A percentile compares a stretch with the other conserved stretches of the same genome.
These are phyloP conservation scores for Drosophila micromelanica DNA, from an alignment of 1,140 invertebrate species.

Conservation along the genomic window DNA sequence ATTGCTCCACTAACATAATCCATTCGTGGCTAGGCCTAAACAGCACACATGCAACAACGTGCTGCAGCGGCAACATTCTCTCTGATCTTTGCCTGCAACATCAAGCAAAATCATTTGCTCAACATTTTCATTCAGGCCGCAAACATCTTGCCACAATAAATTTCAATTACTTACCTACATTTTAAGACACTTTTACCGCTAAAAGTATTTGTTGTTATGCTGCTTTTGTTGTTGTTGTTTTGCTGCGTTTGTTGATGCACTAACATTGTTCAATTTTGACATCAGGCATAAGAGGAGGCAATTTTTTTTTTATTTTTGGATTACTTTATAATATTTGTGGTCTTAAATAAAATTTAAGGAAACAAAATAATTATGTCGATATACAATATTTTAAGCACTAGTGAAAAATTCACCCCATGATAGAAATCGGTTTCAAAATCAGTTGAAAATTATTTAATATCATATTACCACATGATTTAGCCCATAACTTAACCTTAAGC, in stretches of 20 bases:
- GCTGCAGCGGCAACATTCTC: slow-evolving; percentile 44
- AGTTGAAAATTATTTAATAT: no score
- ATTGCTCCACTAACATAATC: slow-evolving; percentile 71
- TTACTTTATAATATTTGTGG: neutral
- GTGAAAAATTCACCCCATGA: no score
- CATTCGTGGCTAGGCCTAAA: slow-evolving; percentile 20
- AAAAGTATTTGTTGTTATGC: slow-evolving; percentile 58
- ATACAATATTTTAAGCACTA: no score
- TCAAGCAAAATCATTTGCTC: slow-evolving; percentile 74
- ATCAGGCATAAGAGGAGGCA: slow-evolving; percentile 17
- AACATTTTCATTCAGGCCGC: slow-evolving; percentile 49
- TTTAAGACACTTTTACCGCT: slow-evolving; percentile 74
- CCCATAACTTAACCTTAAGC: no score
- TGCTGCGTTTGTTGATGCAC: slow-evolving; percentile 16
- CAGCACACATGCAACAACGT: slow-evolving; percentile 24
- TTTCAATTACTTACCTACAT: slow-evolving; percentile 73
- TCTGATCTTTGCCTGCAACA: slow-evolving; percentile 43
- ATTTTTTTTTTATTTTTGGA: neutral
- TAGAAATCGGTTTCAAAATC: no score
- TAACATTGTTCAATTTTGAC: slow-evolving; percentile 36
- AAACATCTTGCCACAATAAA: slow-evolving; percentile 66
- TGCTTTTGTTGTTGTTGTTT: slow-evolving; percentile 29
- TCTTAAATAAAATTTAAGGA: no score
- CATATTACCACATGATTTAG: no score
- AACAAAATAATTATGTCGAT: no score